Conservation (phyloP, 64 coral and sea anemone genomes). For the Acropora tenuis region DNA sequence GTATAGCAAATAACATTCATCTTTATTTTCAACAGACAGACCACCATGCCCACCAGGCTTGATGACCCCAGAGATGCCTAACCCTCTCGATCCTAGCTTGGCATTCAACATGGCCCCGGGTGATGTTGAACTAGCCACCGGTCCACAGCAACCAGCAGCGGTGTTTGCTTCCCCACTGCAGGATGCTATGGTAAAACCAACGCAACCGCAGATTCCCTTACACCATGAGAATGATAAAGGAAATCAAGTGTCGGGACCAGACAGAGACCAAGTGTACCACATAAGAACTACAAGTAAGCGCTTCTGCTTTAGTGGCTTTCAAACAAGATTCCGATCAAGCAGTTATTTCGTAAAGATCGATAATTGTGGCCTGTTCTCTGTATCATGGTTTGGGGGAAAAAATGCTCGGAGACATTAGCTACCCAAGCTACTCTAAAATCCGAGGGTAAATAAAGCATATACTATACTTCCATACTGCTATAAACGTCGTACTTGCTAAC, state of each 20-base stretch:
- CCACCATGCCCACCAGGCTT: slow-evolving; percentile 5
- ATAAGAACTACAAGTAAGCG: slow-evolving; percentile 37
- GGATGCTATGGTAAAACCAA: not conserved
- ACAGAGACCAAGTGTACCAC: slow-evolving; percentile 64
- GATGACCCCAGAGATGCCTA: not conserved
- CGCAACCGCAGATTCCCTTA: slow-evolving; percentile 17
- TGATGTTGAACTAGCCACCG: not conserved
- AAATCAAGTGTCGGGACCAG: not conserved
- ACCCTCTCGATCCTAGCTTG: not conserved
- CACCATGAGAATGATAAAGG: not conserved
- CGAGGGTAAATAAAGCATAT: no score
- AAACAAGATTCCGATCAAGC: no score
- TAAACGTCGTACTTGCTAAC: no score
- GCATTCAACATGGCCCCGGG: slow-evolving; percentile 7
- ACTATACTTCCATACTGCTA: no score
- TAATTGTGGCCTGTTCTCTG: no score
- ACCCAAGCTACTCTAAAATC: no score
- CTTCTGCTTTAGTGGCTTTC: no score
- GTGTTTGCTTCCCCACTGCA: slow-evolving; percentile 7
- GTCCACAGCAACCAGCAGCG: not conserved
- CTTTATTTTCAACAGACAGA: slow-evolving; percentile 3
- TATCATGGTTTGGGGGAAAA: no score
- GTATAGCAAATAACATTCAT: not conserved
- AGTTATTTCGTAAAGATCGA: no score
- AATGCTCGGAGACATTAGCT: no score